These are phyloP conservation scores for Cryptops parisi DNA, from an alignment of 2,888 invertebrate genomes.

Conservation along the genomic window DNA sequence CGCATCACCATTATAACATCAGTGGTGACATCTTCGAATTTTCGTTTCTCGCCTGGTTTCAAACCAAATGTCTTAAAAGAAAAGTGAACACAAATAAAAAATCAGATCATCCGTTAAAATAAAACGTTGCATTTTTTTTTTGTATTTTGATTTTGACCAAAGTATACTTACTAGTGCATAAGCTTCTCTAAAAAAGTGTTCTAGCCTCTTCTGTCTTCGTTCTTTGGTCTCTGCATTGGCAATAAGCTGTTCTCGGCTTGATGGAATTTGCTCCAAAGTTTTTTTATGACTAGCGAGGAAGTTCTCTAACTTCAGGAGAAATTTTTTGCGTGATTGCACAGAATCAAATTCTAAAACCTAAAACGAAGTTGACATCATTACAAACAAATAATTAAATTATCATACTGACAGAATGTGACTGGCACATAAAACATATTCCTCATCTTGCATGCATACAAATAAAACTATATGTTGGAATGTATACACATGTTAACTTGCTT, in stretches of 20 bases:
- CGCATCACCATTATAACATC: conserved; percentile 84
- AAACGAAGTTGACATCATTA: too few species aligned
- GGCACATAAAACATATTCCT: too few species aligned
- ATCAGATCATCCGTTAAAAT: not conserved
- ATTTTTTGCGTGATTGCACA: conserved; percentile 61
- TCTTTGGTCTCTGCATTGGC: conserved; percentile 88
- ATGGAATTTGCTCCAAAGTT: conserved; percentile 51
- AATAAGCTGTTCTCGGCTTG: conserved; percentile 69
- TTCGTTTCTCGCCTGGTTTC: conserved; percentile 64
- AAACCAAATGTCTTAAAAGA: conserved; percentile 56
- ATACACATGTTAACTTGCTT: too few species aligned
- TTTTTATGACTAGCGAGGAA: conserved; percentile 72
- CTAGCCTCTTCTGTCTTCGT: conserved; percentile 75
- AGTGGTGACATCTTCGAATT: conserved; percentile 44
- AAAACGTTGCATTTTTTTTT: not conserved
- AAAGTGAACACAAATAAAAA: not conserved
- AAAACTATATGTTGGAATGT: too few species aligned
- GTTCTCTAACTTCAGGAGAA: conserved; percentile 69
- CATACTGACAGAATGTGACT: too few species aligned
- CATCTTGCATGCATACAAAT: too few species aligned
- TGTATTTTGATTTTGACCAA: not conserved
- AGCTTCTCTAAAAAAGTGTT: conserved; percentile 90
- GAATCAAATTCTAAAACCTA: conserved; percentile 70
- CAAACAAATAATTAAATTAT: too few species aligned
- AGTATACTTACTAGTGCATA: conserved; percentile 50